Evolutionary conservation across 2,888 invertebrate species (phyloP).

Genomic region (Ellobium chinense): DNA sequence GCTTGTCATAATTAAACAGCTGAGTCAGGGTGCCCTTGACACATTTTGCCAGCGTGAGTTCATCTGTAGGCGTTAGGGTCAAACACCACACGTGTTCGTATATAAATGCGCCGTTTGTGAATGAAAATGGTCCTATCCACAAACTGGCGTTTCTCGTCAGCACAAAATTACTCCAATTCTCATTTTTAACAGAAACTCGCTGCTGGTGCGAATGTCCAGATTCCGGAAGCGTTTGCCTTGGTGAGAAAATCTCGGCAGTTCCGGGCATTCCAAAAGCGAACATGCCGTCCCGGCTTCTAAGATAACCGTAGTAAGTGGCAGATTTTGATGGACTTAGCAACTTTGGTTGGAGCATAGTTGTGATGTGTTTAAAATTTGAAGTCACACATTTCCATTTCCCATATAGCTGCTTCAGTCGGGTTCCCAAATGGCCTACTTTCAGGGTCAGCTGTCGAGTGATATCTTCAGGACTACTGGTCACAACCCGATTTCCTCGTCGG

Average conservation of each 20-base stretch:
- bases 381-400: background rate
- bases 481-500: background rate
- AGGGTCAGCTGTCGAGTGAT: background rate
- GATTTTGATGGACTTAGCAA: constrained; percentile 2
- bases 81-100: constrained; percentile 25
- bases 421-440: background rate
- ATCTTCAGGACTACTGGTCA: background rate
- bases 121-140: constrained; percentile 38
- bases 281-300: constrained; percentile 28
- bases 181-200: background rate
- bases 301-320: constrained; percentile 15
- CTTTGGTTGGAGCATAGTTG: background rate
- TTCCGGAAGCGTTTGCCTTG: background rate
- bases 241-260: background rate
- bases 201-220: background rate
- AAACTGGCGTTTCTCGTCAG: constrained; percentile 27
- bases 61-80: background rate
- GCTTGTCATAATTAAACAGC: background rate
- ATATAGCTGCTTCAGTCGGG: background rate
- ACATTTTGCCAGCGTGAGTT: constrained; percentile 1
- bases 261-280: constrained; percentile 20
- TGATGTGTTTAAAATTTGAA: constrained; percentile 4
- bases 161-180: background rate
- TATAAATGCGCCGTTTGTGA: constrained; percentile 19
- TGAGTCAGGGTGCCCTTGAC: background rate